phyloP scores from a whole-genome alignment of 2,113 vertebrate species.

The Tychaedon coryphoeus region DNA sequence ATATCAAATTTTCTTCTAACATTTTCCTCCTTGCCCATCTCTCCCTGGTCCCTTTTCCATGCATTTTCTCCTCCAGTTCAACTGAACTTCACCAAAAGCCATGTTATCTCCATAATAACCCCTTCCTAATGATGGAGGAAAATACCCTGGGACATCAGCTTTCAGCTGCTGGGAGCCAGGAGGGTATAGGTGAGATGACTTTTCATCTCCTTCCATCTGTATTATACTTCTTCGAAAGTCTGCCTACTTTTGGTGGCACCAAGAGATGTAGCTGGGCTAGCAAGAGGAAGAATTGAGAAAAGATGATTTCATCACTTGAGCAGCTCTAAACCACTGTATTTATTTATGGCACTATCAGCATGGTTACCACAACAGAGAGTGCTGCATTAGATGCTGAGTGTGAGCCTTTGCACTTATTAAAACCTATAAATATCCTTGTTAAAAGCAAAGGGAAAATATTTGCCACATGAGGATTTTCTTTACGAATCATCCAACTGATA shows the following conservation, averaged over 20 bases:
- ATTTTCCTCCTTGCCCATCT: background rate
- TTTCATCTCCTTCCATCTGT: background rate
- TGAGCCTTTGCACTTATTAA: conserved; percentile 11
- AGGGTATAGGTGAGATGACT: background rate
- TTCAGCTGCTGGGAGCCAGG: background rate
- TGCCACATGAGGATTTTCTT: background rate
- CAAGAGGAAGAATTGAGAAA: background rate
- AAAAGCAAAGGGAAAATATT: background rate
- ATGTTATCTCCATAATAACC: background rate
- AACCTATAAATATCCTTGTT: background rate
- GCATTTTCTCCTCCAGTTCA: background rate
- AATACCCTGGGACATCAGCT: background rate
- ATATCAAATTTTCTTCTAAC: background rate
- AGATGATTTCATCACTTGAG: background rate
- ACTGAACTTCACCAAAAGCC: background rate
- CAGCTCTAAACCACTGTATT: background rate
- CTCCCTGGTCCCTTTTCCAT: background rate
- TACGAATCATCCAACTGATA: background rate
- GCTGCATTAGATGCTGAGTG: background rate
- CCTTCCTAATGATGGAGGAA: background rate
- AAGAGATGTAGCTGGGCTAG: background rate
- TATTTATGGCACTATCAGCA: background rate
- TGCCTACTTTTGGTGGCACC: background rate
- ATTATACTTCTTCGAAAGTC: background rate
- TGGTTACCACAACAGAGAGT: background rate